phyloP scores from a whole-genome alignment of 1,140 invertebrate species.

The Cylas formicarius region DNA sequence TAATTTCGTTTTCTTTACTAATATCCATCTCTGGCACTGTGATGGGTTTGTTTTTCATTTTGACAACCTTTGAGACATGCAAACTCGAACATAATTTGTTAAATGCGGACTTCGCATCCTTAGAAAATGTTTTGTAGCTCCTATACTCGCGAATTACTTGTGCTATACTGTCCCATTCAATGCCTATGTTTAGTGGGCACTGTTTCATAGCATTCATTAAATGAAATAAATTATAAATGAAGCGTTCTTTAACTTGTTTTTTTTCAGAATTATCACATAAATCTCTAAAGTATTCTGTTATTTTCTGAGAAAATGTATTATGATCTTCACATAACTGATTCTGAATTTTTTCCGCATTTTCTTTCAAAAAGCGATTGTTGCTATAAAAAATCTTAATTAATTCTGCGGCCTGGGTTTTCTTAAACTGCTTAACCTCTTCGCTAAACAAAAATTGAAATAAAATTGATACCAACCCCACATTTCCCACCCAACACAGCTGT shows the following conservation, averaged over 20 bases:
- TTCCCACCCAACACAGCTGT: constrained; percentile 55
- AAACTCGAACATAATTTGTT: constrained; percentile 43
- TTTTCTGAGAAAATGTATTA: constrained; percentile 36
- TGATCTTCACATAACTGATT: constrained; percentile 37
- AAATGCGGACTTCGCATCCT: constrained; percentile 44
- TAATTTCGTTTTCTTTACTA: constrained; percentile 30
- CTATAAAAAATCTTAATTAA: constrained; percentile 54
- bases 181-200: constrained; percentile 27
- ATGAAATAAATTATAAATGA: constrained; percentile 42
- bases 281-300: constrained; percentile 36
- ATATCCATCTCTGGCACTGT: constrained; percentile 25
- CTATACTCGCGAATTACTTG: constrained; percentile 38
- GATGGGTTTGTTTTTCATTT: constrained; percentile 26
- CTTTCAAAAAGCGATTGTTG: constrained; percentile 44
- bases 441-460: constrained; percentile 56
- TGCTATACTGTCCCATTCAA: constrained; percentile 42
- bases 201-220: constrained; percentile 42
- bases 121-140: constrained; percentile 36
- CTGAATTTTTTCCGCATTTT: constrained; percentile 25
- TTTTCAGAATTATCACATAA: constrained; percentile 25
- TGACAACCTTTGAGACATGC: constrained; percentile 36
- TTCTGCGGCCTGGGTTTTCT: constrained; percentile 57
- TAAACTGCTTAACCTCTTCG: constrained; percentile 51
- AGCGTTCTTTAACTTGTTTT: constrained; percentile 41
- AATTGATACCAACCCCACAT: constrained; percentile 48